Evolutionary conservation across 2,797 vertebrate genomes (phyloP).

Genomic region (Enteromius fasciolatus): DNA sequence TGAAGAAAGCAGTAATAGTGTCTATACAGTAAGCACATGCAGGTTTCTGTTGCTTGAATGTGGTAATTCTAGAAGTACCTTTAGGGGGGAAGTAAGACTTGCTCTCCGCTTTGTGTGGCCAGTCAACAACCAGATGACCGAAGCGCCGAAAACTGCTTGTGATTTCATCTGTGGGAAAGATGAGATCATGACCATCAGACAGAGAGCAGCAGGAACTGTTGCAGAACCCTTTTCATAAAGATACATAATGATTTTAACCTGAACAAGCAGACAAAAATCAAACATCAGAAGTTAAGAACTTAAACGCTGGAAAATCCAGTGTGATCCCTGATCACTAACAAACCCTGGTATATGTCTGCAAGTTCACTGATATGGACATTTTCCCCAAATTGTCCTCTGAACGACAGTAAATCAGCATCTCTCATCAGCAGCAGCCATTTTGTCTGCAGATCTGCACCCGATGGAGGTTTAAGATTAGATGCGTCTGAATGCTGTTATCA

Average conservation of each 20-base stretch:
- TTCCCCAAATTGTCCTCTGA: neutral
- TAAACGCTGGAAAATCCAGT: neutral
- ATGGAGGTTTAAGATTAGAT: neutral
- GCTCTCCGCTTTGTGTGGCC: slow-evolving; percentile 99
- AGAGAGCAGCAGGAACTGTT: neutral
- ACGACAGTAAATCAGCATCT: neutral
- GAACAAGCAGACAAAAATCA: neutral
- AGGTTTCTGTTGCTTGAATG: neutral
- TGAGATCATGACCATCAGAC: neutral
- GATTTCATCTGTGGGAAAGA: slow-evolving; percentile 88
- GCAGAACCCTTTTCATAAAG: neutral
- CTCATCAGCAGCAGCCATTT: neutral
- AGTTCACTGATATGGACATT: neutral
- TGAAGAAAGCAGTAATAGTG: no score
- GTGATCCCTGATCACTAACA: neutral
- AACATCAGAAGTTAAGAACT: neutral
- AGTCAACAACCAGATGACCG: slow-evolving; percentile 96
- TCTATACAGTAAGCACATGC: no score
- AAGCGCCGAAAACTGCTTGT: slow-evolving; percentile 97
- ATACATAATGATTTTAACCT: neutral
- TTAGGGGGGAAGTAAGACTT: slow-evolving; percentile 99
- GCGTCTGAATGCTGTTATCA: slow-evolving; percentile 5
- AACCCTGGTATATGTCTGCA: neutral
- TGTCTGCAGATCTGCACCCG: slow-evolving; percentile 6
- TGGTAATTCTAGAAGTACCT: slow-evolving; percentile 79